These are phyloP conservation scores for Drosophila sturtevanti DNA, from an alignment of 1,140 invertebrate species.

Conservation along the genomic window DNA sequence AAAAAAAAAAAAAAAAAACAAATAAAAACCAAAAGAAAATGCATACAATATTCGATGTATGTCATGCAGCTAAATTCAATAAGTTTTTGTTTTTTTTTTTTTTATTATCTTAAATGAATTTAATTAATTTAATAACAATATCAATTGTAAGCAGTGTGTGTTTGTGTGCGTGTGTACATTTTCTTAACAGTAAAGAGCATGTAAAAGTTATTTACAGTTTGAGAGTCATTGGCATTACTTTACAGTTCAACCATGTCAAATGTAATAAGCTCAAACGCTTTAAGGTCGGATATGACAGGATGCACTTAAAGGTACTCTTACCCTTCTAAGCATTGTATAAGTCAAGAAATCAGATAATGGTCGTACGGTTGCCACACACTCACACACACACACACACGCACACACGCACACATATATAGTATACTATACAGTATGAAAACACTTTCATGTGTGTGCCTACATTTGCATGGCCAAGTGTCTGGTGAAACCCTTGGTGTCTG, in stretches of 20 bases:
- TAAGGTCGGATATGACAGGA: slow-evolving; percentile 4
- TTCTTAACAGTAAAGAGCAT: too few relatives aligned
- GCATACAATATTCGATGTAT: too few relatives aligned
- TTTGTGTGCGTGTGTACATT: too few relatives aligned
- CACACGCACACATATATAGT: too few relatives aligned
- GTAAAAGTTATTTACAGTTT: not conserved
- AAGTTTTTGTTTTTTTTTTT: too few relatives aligned
- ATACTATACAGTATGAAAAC: too few relatives aligned
- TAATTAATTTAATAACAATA: too few relatives aligned
- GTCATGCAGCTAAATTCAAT: too few relatives aligned
- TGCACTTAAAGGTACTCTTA: slow-evolving; percentile 8
- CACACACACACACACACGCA: slow-evolving; percentile 33
- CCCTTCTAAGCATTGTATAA: slow-evolving; percentile 34
- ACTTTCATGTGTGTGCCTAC: slow-evolving; percentile 56
- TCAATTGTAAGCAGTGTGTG: too few relatives aligned
- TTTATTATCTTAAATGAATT: too few relatives aligned
- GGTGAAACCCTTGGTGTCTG: slow-evolving; percentile 36
- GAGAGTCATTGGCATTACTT: not conserved
- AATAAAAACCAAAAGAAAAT: too few relatives aligned
- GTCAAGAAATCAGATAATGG: slow-evolving; percentile 75
- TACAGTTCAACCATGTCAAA: not conserved
- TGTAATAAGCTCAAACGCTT: slow-evolving; percentile 23
- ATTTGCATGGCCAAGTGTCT: slow-evolving; percentile 75
- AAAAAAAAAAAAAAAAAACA: too few relatives aligned
- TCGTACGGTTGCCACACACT: slow-evolving; percentile 18